Evolutionary conservation across 1,140 invertebrate genomes (phyloP).

Genomic region (Euura lappo): DNA sequence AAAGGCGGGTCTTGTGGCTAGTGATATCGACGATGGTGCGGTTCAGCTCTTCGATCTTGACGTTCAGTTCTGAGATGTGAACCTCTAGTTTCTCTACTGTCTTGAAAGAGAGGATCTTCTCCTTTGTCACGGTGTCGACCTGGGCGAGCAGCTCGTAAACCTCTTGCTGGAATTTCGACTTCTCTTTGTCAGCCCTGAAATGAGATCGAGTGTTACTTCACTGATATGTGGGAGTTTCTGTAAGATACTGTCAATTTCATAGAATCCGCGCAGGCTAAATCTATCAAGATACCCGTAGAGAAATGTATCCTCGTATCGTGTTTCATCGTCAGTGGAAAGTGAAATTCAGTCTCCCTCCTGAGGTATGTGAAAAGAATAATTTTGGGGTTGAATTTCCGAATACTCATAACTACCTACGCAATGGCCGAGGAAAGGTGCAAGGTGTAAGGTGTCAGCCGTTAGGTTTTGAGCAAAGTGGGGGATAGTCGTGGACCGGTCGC

Average conservation of each 20-base stretch:
- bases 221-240: too few species aligned
- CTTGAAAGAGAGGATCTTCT: constrained; percentile 85
- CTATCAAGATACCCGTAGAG: too few species aligned
- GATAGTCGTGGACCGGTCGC: constrained; percentile 44
- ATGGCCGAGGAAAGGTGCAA: constrained; percentile 35
- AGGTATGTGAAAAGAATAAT: neutral
- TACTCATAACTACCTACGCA: constrained; percentile 36
- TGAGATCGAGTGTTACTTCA: constrained; percentile 35
- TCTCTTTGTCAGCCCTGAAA: constrained; percentile 92
- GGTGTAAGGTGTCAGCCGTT: constrained; percentile 56
- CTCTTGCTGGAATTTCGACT: constrained; percentile 94
- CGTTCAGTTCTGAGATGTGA: constrained; percentile 84
- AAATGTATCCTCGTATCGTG: constrained; percentile 1
- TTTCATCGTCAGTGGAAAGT: neutral
- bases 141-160: constrained; percentile 94
- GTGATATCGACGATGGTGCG: constrained; percentile 94
- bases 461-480: constrained; percentile 56
- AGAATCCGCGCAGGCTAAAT: too few species aligned
- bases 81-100: constrained; percentile 90
- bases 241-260: too few species aligned
- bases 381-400: constrained; percentile 15
- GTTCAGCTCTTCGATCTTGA: constrained; percentile 95
- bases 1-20: constrained; percentile 85
- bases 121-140: constrained; percentile 90
- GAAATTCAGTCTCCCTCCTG: neutral